A percentile compares a stretch with the other conserved stretches of the same genome.
These are phyloP conservation scores for Perizoma flavofasciatum DNA, from an alignment of 2,888 invertebrate genomes.

Conservation along the genomic window DNA sequence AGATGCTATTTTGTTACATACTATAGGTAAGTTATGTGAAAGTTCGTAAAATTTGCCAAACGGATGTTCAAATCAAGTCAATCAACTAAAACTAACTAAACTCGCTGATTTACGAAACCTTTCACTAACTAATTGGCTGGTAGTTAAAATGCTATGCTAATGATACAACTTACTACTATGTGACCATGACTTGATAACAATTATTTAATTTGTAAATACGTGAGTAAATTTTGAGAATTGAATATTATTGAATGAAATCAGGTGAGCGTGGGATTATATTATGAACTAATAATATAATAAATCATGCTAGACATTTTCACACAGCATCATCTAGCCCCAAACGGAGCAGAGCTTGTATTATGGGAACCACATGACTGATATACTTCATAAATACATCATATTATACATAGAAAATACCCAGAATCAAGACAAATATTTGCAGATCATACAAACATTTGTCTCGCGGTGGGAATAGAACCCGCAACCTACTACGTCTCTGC, in stretches of 20 bases:
- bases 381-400: too few species aligned
- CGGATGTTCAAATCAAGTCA: slow-evolving; percentile 9
- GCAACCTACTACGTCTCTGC: too few species aligned
- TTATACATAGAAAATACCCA: too few species aligned
- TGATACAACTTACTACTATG: slow-evolving; percentile 7
- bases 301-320: too few species aligned
- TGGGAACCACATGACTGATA: too few species aligned
- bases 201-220: too few species aligned
- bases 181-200: slow-evolving; percentile 2
- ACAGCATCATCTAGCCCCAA: too few species aligned
- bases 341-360: too few species aligned
- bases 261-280: slow-evolving; percentile 6
- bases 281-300: background rate
- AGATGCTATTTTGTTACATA: too few species aligned
- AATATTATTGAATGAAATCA: slow-evolving; percentile 16
- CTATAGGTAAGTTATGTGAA: slow-evolving; percentile 3
- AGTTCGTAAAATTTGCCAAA: slow-evolving; percentile 8
- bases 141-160: slow-evolving; percentile 20
- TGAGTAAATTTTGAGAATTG: background rate
- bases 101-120: slow-evolving; percentile 16
- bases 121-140: slow-evolving; percentile 21
- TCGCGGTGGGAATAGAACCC: too few species aligned
- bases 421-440: too few species aligned
- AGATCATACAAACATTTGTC: too few species aligned
- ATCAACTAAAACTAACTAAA: slow-evolving; percentile 9